A percentile compares a stretch with the other conserved stretches of the same genome.
Evolutionary conservation across 2,888 invertebrate genomes (phyloP).

Genomic region (Eupithecia dodoneata): DNA sequence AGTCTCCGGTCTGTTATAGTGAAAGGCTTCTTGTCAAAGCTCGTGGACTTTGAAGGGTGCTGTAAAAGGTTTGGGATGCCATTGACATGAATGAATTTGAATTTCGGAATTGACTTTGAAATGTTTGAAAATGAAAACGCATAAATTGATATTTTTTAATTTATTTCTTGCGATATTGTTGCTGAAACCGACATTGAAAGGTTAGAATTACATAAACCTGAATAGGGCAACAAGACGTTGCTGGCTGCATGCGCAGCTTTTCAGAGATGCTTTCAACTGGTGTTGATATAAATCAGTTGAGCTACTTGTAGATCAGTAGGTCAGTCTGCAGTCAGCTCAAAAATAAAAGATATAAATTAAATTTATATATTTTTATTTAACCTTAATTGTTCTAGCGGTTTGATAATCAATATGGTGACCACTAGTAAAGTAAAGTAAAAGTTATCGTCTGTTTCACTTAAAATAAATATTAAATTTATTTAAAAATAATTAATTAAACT

Average conservation of each 20-base stretch:
- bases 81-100: conserved; percentile 50
- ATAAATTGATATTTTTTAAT: not conserved
- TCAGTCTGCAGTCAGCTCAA: too few species aligned
- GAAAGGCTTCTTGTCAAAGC: conserved; percentile 57
- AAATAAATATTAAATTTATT: not conserved
- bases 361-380: too few species aligned
- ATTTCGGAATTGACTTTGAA: conserved; percentile 38
- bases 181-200: not conserved
- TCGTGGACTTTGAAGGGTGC: conserved; percentile 68
- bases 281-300: too few species aligned
- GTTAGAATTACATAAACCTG: too few species aligned
- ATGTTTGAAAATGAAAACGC: conserved; percentile 38
- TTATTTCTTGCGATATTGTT: not conserved
- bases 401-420: not conserved
- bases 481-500: not conserved
- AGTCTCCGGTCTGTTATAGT: conserved; percentile 68
- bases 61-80: conserved; percentile 65
- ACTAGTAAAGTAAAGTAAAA: too few species aligned
- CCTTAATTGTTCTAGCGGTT: not conserved
- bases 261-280: too few species aligned
- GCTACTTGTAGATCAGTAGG: too few species aligned
- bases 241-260: too few species aligned
- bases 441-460: not conserved
- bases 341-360: too few species aligned
- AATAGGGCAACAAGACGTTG: too few species aligned